Base-by-base conservation (phyloP, 2,797 vertebrate genomes). In the Typhlichthys eigenmanni region DNA sequence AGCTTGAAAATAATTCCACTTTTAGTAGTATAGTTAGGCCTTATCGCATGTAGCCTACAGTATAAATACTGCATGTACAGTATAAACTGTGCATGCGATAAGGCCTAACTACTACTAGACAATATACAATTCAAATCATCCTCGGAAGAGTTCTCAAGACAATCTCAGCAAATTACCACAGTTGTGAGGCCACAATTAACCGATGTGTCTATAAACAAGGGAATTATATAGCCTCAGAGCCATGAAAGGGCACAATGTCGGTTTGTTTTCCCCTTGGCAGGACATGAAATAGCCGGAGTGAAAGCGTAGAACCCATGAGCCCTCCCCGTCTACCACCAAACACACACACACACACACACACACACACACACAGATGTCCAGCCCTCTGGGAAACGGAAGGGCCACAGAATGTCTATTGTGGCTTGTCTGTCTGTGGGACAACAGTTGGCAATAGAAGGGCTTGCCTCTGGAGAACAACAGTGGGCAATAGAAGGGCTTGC, bases 201-300 rank as follows among this genome's bases (percentile, higher is more conserved):
- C 78, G 78, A 79, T 60, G 79, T 74, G 79, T 89, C 82, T 71
- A 86, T 91, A 87, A 89, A 88, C 76, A 74, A 57, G 53, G 64
- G 57, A 67, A 75, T 82, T 80, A 69, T 66, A 69, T 77, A 64
- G 78, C 74, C 75, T 71, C 75, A 60, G 55, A 71, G 69, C 66
- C 34, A 32, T 29, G 24, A 29, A 29, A 29, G 3, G 69, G 71
- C 75, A 93, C 87, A 92, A 90, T 82, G 80, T 70, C 46, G 71
- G 68, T 87, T 89, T 92, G 91, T 92, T 86, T 80, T 69, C 72
- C 62, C 66, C 71, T 71, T 85, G 81, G 88, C 85, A 81, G 64
- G 75, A 81, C 75, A 86, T 81, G 70, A 89, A 88, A 76, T 86
- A 70, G 66, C 60, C 0, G 13, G 68, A 80, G 81, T 80, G 87